Base-by-base conservation (phyloP, 2,888 invertebrate genomes). In the Mantis religiosa region DNA sequence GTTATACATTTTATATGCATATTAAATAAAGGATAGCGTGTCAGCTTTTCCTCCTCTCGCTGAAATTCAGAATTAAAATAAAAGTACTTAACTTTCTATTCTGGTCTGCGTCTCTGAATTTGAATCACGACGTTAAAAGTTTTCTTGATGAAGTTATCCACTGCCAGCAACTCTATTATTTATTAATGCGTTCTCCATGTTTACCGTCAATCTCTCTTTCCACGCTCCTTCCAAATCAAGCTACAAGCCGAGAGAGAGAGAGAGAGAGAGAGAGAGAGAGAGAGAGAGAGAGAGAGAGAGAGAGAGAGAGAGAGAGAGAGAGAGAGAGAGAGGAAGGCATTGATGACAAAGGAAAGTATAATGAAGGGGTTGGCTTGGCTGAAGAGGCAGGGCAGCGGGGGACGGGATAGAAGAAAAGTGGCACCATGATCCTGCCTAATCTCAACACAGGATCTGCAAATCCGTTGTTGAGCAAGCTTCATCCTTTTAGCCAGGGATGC, bases 111-210 rank as follows among this genome's bases (percentile, higher is more conserved):
- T 28, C 28, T 81, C 86, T 86, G 28, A 81, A 86, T 86, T 20
- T 86, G 86, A 86, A 86, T 86, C 81, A 86, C 20, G 30, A 86
- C 86, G 34, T 86, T 81, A 86, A 81, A 86, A 86, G 81, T 86
- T 86, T 86, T 28, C 86, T 86, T 86, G 86, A 81, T 86, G 15
- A 86, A 86, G 86, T 86, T 85, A 85, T 71, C 30, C 86, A 28
- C 71, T 86, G 28, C 6, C 4, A 6, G 86, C 81, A 71, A 15
- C 86, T 86, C 86, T 85, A 71, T 85, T 85, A 85, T 85, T 81
- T 86, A 86, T 86, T 86, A 86, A 86, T 86, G 86, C 86, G 81
- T 86, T 86, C 81, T 81, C 86, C 86, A 81, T 86, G 86, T 86
- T 86, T 86, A 86, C 86, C 81, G 86, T 86, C 86, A 86, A 86